Conservation (phyloP, 2,113 vertebrate genomes). For the Phocoena phocoena region DNA sequence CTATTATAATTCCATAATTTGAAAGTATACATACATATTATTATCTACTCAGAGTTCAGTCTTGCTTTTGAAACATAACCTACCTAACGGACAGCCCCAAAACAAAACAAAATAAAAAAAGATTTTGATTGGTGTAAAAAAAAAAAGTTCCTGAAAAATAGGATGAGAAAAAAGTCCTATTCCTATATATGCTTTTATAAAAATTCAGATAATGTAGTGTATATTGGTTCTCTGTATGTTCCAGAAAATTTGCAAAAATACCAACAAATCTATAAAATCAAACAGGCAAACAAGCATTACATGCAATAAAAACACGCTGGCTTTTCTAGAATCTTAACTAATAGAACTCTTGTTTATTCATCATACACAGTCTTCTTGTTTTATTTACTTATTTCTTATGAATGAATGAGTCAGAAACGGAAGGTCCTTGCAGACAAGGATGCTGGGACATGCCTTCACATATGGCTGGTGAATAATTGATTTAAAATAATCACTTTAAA, state of each 20-base stretch:
- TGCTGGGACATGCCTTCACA: conserved; percentile 50
- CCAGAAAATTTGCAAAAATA: background rate
- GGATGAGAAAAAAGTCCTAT: background rate
- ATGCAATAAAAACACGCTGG: background rate
- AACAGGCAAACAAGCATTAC: background rate
- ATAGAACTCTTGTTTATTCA: background rate
- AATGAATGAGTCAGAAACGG: conserved; percentile 51
- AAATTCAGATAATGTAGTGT: background rate
- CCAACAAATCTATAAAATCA: background rate
- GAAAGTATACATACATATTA: background rate
- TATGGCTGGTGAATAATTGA: conserved; percentile 61
- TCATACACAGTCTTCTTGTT: background rate
- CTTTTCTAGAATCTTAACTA: background rate
- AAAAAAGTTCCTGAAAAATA: conserved; percentile 24
- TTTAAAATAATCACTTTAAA: conserved; percentile 60
- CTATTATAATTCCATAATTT: background rate
- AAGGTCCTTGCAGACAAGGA: conserved; percentile 5
- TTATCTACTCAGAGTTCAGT: background rate
- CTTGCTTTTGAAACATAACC: background rate
- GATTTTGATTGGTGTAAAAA: background rate
- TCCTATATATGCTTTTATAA: background rate
- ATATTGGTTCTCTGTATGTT: background rate
- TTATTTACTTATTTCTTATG: conserved; percentile 38
- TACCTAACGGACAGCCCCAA: background rate
- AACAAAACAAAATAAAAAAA: background rate